These are phyloP conservation scores for Myocastor coypus DNA, from an alignment of 2,113 vertebrate species.

Conservation along the genomic window DNA sequence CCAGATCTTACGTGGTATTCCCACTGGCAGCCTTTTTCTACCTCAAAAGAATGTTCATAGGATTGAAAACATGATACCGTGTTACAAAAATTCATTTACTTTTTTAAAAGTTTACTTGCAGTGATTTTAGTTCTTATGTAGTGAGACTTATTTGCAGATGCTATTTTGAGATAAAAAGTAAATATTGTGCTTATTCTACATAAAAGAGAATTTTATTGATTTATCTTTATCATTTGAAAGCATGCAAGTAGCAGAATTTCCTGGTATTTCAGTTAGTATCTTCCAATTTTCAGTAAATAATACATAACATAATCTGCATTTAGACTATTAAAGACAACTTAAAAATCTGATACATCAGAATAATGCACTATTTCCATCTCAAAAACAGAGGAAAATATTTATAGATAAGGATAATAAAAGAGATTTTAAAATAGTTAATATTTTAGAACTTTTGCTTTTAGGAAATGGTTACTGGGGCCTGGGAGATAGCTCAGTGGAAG, in stretches of 20 bases:
- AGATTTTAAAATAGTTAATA: background rate
- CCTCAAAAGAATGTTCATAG: background rate
- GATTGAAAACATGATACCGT: background rate
- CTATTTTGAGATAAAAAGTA: slow-evolving; percentile 23
- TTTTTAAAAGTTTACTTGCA: background rate
- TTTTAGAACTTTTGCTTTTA: slow-evolving; percentile 33
- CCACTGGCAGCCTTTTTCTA: background rate
- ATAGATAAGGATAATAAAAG: background rate
- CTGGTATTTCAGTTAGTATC: background rate
- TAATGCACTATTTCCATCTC: background rate
- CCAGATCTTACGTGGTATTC: background rate
- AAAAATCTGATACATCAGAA: background rate
- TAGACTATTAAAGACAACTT: background rate
- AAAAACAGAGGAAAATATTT: background rate
- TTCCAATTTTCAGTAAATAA: slow-evolving; percentile 3
- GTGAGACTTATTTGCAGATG: background rate
- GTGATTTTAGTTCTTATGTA: background rate
- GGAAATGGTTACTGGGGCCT: no score
- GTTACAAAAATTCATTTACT: background rate
- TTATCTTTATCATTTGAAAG: slow-evolving; percentile 20
- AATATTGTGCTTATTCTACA: background rate
- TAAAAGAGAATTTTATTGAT: background rate
- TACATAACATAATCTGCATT: background rate
- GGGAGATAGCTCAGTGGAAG: no score
- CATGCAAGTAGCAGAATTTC: background rate